Base-by-base conservation (phyloP, 2,113 vertebrate species). In the Proterorhinus semilunaris region DNA sequence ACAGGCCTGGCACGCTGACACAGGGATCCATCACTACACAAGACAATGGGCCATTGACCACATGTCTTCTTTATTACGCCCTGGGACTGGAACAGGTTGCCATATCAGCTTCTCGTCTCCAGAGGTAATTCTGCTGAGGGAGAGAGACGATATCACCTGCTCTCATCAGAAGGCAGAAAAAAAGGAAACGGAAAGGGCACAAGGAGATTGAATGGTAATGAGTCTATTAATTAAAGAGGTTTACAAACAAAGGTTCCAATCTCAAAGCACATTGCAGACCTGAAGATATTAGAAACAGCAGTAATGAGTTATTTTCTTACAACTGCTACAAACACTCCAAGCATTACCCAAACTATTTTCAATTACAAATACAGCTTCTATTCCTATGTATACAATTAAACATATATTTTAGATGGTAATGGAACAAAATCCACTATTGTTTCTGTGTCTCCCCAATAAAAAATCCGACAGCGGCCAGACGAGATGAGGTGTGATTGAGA, bases 151-250 rank as follows among this genome's bases (percentile, higher is more conserved):
- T 61, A 77, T 86, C 76, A 86, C 88, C 88, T 85, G 82, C 89
- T 77, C 67, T 74, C 69, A 85, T 73, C 83, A 72, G 49, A 70
- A 91, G 88, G 82, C 74, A 21, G 51, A 74, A 77, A 68, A 68
- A 81, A 82, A 78, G 10, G 76, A 36, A 36, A 36, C 27, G 66
- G 42, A 84, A 84, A 86, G 88, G 82, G 88, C 83, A 86, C 78
- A 47, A 57, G 80, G 83, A 89, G 74, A 92, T 65, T 91, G 87
- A 92, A 94, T 94, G 89, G 88, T 93, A 94, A 93, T 93, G 81
- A 93, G 80, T 91, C 80, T 91, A 91, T 93, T 94, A 95, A 94
- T 94, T 93, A 94, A 80, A 86, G 64, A 78, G 61, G 84, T 88
- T 87, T 76, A 85, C 84, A 71, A 75, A 86, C 81, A 65, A 59